Percentiles rank a stretch among this genome's conserved stretches.
Evolutionary conservation across 2,888 invertebrate genomes (phyloP).

Genomic region (Gonocerus acuteangulatus): DNA sequence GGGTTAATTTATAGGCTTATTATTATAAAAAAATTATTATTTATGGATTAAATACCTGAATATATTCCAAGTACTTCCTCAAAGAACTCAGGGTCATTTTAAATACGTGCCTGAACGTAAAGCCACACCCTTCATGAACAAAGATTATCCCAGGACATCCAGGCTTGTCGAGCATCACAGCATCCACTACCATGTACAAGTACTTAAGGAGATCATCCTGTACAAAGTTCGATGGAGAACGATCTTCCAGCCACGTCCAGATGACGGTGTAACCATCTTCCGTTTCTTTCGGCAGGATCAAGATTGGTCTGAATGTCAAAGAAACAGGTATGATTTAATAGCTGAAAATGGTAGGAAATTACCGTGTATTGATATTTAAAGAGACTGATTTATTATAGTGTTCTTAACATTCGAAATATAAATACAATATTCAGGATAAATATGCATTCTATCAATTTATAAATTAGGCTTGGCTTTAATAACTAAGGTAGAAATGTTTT

Average conservation of each 20-base stretch:
- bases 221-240: constrained; percentile 34
- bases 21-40: too few species aligned
- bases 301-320: constrained; percentile 28
- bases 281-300: constrained; percentile 34
- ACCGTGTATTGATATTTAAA: too few species aligned
- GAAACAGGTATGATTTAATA: too few species aligned
- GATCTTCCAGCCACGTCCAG: constrained; percentile 30
- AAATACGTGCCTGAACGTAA: constrained; percentile 35
- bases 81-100: constrained; percentile 33
- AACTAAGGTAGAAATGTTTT: too few species aligned
- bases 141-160: constrained; percentile 36
- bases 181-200: constrained; percentile 37
- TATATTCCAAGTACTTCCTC: constrained; percentile 38
- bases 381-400: too few species aligned
- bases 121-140: constrained; percentile 36
- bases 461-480: too few species aligned
- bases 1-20: too few species aligned
- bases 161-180: constrained; percentile 31
- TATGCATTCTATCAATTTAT: too few species aligned
- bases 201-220: constrained; percentile 36
- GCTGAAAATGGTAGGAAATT: too few species aligned
- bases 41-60: too few species aligned
- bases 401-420: too few species aligned
- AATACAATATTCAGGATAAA: too few species aligned
- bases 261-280: constrained; percentile 34